Evolutionary conservation across 2,888 invertebrate species (phyloP).

Genomic region (Polydrusus cervinus): DNA sequence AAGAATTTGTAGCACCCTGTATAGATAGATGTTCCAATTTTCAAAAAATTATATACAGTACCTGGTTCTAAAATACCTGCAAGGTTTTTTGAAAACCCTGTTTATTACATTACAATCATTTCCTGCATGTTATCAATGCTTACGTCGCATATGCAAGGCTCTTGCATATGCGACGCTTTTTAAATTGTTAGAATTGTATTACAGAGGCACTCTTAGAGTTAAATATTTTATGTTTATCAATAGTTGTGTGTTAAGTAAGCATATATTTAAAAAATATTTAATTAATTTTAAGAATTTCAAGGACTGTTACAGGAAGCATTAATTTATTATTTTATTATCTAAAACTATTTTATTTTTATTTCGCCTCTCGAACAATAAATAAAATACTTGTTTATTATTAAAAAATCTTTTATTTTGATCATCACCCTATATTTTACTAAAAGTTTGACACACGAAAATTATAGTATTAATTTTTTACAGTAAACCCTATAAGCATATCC

Average conservation of each 20-base stretch:
- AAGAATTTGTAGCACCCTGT: too few relatives aligned
- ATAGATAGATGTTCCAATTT: too few relatives aligned
- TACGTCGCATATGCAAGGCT: too few relatives aligned
- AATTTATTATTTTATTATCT: background rate
- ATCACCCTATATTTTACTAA: constrained; percentile 1
- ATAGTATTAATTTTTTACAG: background rate
- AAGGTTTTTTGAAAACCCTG: too few relatives aligned
- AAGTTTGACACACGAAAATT: constrained; percentile 1
- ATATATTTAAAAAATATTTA: background rate
- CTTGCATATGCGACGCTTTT: too few relatives aligned
- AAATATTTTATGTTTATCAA: background rate
- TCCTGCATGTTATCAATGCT: too few relatives aligned
- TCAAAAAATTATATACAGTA: too few relatives aligned
- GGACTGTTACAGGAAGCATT: constrained; percentile 3
- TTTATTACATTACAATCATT: too few relatives aligned
- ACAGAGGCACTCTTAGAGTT: too few relatives aligned
- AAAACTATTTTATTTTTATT: background rate
- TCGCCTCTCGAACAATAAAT: constrained; percentile 4
- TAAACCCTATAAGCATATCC: background rate
- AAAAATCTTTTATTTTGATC: constrained; percentile 15
- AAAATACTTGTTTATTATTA: constrained; percentile 3
- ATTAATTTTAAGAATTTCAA: background rate
- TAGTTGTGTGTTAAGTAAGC: background rate
- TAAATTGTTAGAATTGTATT: too few relatives aligned
- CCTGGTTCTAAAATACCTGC: too few relatives aligned